Percentiles rank a stretch among this genome's conserved stretches.
Conservation (phyloP, 2,113 vertebrate species). For the Okapia johnstoni region DNA sequence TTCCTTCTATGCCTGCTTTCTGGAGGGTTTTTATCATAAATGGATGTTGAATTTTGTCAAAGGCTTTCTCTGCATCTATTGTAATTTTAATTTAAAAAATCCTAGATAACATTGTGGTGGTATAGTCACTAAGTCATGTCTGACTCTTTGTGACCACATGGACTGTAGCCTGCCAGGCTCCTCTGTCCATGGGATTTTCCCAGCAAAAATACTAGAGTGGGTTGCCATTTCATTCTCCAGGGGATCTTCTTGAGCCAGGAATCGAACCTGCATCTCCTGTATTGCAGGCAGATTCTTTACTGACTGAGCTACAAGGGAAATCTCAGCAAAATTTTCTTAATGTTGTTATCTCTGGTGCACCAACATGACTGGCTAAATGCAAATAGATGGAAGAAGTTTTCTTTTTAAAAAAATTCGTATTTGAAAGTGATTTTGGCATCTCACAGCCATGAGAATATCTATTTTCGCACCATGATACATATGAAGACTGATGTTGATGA, state of each 20-base stretch:
- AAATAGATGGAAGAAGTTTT: not conserved
- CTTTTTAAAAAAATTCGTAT: not conserved
- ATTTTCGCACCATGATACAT: not conserved
- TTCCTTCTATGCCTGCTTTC: no score
- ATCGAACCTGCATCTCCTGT: not conserved
- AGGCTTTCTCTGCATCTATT: no score
- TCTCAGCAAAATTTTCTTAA: slow-evolving; percentile 6
- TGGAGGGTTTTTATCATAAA: no score
- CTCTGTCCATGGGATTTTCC: not conserved
- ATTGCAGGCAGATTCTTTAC: not conserved
- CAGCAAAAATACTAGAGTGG: not conserved
- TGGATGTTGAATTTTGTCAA: no score
- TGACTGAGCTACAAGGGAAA: not conserved
- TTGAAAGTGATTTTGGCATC: not conserved
- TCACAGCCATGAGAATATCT: not conserved
- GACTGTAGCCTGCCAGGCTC: not conserved
- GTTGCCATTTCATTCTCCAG: not conserved
- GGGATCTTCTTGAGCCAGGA: not conserved
- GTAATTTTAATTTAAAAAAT: slow-evolving; percentile 27
- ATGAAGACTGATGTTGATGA: not conserved
- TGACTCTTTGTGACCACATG: no score
- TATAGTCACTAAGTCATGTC: no score
- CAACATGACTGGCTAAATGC: not conserved
- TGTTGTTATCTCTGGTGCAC: not conserved
- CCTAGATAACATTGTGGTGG: not conserved